These are phyloP conservation scores for Ornithoptera priamus DNA, from an alignment of 2,888 invertebrate species.

Conservation along the genomic window DNA sequence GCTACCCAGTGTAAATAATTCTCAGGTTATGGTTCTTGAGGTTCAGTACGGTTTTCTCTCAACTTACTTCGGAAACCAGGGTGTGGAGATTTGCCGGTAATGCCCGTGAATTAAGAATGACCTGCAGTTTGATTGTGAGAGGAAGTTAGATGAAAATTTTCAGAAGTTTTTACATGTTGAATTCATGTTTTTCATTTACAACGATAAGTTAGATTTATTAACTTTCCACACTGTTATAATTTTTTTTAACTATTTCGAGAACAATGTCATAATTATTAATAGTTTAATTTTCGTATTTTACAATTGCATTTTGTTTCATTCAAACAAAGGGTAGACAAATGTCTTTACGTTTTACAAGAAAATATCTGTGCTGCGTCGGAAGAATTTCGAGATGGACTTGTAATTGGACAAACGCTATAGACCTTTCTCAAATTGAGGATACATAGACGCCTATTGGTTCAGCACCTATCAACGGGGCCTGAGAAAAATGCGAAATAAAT, in stretches of 20 bases:
- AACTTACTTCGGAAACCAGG: slow-evolving; percentile 14
- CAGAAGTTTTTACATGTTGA: background rate
- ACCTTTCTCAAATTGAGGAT: slow-evolving; percentile 29
- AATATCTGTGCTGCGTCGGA: background rate
- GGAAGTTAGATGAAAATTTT: background rate
- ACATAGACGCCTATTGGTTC: slow-evolving; percentile 12
- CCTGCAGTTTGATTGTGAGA: background rate
- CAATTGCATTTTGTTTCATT: background rate
- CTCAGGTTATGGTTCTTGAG: slow-evolving; percentile 13
- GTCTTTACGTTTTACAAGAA: slow-evolving; percentile 4
- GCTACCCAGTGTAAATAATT: slow-evolving; percentile 20
- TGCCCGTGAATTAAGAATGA: slow-evolving; percentile 7
- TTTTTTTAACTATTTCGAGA: too few species aligned
- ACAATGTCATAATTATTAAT: too few species aligned
- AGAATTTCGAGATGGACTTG: slow-evolving; percentile 9
- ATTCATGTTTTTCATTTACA: background rate
- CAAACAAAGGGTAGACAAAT: background rate
- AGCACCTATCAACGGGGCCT: background rate
- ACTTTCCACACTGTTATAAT: too few species aligned
- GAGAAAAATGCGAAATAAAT: slow-evolving; percentile 13
- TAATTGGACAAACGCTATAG: slow-evolving; percentile 26
- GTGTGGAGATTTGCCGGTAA: slow-evolving; percentile 16
- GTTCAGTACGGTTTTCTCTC: slow-evolving; percentile 26
- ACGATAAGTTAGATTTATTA: too few species aligned
- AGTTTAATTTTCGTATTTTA: too few species aligned